phyloP scores from a whole-genome alignment of 2,888 invertebrate genomes.

The Caenorhabditis panamensis region DNA sequence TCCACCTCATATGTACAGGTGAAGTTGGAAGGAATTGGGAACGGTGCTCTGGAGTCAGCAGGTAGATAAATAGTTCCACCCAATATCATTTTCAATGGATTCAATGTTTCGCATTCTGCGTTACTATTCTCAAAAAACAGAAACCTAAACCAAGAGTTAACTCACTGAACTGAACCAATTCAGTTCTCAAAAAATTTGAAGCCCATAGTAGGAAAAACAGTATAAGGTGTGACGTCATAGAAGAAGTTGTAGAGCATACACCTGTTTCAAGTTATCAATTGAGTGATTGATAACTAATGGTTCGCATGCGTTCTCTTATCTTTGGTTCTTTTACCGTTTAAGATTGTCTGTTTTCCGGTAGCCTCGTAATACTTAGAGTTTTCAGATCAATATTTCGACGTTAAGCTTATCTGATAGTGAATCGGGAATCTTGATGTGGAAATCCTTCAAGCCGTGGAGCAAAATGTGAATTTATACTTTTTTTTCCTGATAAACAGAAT shows the following conservation, averaged over 20 bases:
- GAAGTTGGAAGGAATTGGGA: conserved; percentile 37
- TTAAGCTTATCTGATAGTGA: too few relatives aligned
- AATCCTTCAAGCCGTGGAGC: too few relatives aligned
- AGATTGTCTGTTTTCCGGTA: neutral
- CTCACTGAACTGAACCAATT: conserved; percentile 14
- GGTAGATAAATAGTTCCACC: conserved; percentile 42
- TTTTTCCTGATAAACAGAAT: too few relatives aligned
- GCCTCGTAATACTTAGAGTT: too few relatives aligned
- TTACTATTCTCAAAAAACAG: neutral
- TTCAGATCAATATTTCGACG: too few relatives aligned
- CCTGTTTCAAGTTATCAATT: conserved; percentile 39
- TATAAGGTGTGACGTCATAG: conserved; percentile 1
- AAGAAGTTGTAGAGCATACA: conserved; percentile 6
- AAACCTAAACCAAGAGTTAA: neutral
- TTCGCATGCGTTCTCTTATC: neutral
- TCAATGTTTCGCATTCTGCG: conserved; percentile 34
- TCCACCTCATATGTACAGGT: conserved; percentile 41
- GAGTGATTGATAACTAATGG: conserved; percentile 32
- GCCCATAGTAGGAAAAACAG: conserved; percentile 1
- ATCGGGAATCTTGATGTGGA: too few relatives aligned
- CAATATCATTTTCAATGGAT: conserved; percentile 18
- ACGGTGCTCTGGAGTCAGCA: conserved; percentile 37
- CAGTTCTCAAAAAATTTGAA: neutral
- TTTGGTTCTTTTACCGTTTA: neutral
- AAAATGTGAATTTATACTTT: too few relatives aligned